These are phyloP conservation scores for Mustela nigripes DNA, from an alignment of 2,113 vertebrate species.

Conservation along the genomic window DNA sequence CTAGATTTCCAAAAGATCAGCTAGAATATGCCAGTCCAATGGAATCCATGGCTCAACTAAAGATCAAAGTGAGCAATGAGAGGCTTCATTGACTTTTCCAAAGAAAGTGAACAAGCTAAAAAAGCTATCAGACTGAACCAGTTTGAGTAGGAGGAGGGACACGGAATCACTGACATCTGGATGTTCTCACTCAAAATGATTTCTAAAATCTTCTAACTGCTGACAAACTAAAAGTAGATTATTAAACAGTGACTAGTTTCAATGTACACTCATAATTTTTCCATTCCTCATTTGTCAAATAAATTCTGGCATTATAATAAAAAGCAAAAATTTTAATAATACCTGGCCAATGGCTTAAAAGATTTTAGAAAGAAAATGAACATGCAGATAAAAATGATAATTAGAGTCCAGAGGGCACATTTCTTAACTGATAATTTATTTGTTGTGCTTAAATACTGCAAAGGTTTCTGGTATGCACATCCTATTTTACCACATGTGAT, in stretches of 20 bases:
- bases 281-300: neutral
- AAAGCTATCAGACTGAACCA: neutral
- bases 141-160: neutral
- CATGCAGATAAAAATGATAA: slow-evolving; percentile 63
- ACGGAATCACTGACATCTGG: neutral
- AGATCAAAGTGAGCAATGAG: neutral
- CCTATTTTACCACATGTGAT: slow-evolving; percentile 71
- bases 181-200: neutral
- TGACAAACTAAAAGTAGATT: neutral
- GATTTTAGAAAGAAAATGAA: slow-evolving; percentile 57
- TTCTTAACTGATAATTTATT: slow-evolving; percentile 66
- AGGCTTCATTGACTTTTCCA: neutral
- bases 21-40: neutral
- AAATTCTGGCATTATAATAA: neutral
- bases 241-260: slow-evolving; percentile 18
- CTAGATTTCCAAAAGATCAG: neutral
- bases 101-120: neutral
- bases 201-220: neutral
- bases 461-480: slow-evolving; percentile 55
- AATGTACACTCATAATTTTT: neutral
- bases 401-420: slow-evolving; percentile 54
- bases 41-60: neutral
- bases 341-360: neutral
- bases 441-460: slow-evolving; percentile 63
- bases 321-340: neutral